These are phyloP conservation scores for Monochamus alternatus DNA, from an alignment of 2,888 invertebrate genomes.

Conservation along the genomic window DNA sequence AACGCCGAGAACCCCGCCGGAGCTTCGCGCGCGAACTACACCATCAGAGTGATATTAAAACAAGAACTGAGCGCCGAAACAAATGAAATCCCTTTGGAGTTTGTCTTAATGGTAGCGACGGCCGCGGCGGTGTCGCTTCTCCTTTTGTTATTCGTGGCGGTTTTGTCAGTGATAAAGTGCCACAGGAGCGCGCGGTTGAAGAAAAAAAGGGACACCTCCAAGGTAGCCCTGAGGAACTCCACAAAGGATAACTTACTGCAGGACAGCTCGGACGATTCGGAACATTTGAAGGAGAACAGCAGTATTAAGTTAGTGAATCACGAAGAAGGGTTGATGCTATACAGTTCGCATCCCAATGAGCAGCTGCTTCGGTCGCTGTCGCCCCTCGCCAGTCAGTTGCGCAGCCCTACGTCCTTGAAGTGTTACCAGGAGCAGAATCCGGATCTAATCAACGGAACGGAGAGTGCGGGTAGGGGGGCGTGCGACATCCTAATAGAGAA, in stretches of 20 bases:
- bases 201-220: constrained; percentile 75
- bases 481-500: constrained; percentile 45
- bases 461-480: constrained; percentile 71
- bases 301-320: constrained; percentile 58
- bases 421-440: constrained; percentile 82
- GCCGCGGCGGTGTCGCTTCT: constrained; percentile 79
- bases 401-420: constrained; percentile 74
- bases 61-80: constrained; percentile 67
- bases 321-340: constrained; percentile 61
- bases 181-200: constrained; percentile 65
- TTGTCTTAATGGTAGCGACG: constrained; percentile 80
- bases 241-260: constrained; percentile 65
- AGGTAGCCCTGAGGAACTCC: constrained; percentile 69
- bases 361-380: constrained; percentile 62
- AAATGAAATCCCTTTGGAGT: constrained; percentile 72
- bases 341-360: constrained; percentile 64
- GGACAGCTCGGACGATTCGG: constrained; percentile 64
- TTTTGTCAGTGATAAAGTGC: constrained; percentile 76
- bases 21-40: constrained; percentile 84
- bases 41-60: constrained; percentile 83
- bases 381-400: constrained; percentile 71
- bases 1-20: constrained; percentile 91
- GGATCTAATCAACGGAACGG: constrained; percentile 85
- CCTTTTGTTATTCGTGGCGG: constrained; percentile 78
- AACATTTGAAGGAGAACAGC: constrained; percentile 60